These are phyloP conservation scores for Arvicanthis niloticus DNA, from an alignment of 2,113 vertebrate genomes.

Conservation along the genomic window DNA sequence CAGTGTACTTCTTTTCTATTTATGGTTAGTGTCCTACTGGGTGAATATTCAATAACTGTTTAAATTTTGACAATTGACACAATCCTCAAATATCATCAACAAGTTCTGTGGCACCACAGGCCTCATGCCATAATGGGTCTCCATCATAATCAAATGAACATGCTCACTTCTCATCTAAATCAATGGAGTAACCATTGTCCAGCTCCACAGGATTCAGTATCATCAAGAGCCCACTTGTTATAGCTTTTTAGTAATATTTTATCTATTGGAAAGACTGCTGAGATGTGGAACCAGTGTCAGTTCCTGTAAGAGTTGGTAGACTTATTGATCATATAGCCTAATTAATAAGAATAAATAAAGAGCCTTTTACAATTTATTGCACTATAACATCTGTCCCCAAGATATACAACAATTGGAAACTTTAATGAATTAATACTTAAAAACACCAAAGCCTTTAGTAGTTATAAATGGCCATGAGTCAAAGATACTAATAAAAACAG, in stretches of 20 bases:
- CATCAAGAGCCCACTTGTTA: slow-evolving; percentile 12
- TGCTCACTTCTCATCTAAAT: slow-evolving; percentile 43
- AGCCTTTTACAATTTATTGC: slow-evolving; percentile 28
- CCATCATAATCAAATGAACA: slow-evolving; percentile 27
- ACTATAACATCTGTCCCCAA: neutral
- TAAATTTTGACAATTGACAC: slow-evolving; percentile 30
- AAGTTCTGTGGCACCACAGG: neutral
- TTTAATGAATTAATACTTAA: slow-evolving; percentile 23
- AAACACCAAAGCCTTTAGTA: slow-evolving; percentile 44
- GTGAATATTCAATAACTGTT: slow-evolving; percentile 30
- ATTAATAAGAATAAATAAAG: slow-evolving; percentile 52
- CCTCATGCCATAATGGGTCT: slow-evolving; percentile 46
- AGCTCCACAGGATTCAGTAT: neutral
- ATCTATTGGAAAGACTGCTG: neutral
- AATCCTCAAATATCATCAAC: slow-evolving; percentile 32
- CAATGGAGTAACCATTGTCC: neutral
- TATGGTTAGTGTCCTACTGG: neutral
- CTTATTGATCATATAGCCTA: slow-evolving; percentile 51
- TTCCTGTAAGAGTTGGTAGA: neutral
- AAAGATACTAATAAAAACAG: slow-evolving; percentile 48
- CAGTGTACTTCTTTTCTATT: slow-evolving; percentile 46
- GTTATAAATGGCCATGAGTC: slow-evolving; percentile 19
- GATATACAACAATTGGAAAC: neutral
- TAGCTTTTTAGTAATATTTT: slow-evolving; percentile 60
- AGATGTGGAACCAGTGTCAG: neutral